Conservation (phyloP, 2,113 vertebrate genomes). For the cat (Felis catus) region DNA sequence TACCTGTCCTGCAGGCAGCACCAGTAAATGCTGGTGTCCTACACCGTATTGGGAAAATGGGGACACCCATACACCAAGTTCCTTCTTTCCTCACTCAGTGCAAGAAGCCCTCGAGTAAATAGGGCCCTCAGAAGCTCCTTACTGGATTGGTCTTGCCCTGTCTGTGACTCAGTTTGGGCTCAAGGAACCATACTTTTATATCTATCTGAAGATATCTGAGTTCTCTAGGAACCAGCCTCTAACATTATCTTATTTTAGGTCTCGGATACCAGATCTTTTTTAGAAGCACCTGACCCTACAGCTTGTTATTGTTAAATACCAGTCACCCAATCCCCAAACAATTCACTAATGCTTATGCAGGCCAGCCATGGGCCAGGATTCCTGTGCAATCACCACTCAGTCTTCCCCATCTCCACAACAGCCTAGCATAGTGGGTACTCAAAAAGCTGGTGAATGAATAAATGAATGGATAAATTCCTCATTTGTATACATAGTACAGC, state of each 20-base stretch:
- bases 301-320: neutral
- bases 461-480: neutral
- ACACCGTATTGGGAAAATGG: neutral
- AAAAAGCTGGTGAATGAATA: neutral
- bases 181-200: neutral
- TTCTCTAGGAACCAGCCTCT: neutral
- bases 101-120: neutral
- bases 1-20: neutral
- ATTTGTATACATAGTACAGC: no score
- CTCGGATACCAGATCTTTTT: neutral
- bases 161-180: neutral
- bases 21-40: neutral
- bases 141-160: neutral
- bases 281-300: neutral
- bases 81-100: neutral
- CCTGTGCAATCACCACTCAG: no score
- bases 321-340: neutral
- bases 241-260: neutral
- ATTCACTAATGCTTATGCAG: neutral
- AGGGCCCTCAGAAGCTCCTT: neutral
- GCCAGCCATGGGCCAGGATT: neutral
- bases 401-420: neutral
- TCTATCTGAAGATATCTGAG: neutral
- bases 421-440: neutral
- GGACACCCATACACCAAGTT: neutral